Evolutionary conservation across 2,797 vertebrate species (phyloP), one percentile per base, ranked within the genome.

Genomic region (Pangasius djambal): DNA sequence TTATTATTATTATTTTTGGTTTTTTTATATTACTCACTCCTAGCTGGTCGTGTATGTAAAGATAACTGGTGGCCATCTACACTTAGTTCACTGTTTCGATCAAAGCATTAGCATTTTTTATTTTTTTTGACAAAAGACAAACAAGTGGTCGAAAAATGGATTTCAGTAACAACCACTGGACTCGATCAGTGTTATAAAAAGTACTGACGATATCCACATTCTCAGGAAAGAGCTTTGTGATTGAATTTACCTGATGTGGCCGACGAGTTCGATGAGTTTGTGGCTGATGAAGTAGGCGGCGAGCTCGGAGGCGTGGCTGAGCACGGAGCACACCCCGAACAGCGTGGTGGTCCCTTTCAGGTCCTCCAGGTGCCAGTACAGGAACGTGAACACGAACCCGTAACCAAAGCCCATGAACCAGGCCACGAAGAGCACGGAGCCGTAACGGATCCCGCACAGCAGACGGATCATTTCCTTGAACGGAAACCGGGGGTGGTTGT

Each of bases 321-420:
- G 95, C 89, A 98, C 94, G 0, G 99, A 98, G 92, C 98, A 99
- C 93, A 99, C 95, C 1, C 99, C 99, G 18, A 99, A 99, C 87
- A 99, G 97, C 0, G 98, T 99, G 88, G 98, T 98, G 10, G 97
- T 98, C 8, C 99, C 99, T 0, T 98, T 95, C 91, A 99, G 96
- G 92, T 99, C 98, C 94, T 98, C 96, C 91, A 99, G 91, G 92
- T 99, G 98, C 99, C 99, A 99, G 94, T 97, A 99, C 57, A 99
- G 97, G 92, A 99, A 99, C 89, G 97, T 99, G 94, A 99, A 99
- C 83, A 99, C 98, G 28, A 98, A 99, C 92, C 99, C 99, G 0
- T 99, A 99, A 3, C 99, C 98, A 79, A 99, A 99, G 2, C 98
- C 99, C 99, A 99, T 99, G 94, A 99, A 99, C 98, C 98, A 99